Evolutionary conservation across 2,888 invertebrate species (phyloP), one percentile per base, ranked within the genome.

Genomic region (Orchesellides sinensis): DNA sequence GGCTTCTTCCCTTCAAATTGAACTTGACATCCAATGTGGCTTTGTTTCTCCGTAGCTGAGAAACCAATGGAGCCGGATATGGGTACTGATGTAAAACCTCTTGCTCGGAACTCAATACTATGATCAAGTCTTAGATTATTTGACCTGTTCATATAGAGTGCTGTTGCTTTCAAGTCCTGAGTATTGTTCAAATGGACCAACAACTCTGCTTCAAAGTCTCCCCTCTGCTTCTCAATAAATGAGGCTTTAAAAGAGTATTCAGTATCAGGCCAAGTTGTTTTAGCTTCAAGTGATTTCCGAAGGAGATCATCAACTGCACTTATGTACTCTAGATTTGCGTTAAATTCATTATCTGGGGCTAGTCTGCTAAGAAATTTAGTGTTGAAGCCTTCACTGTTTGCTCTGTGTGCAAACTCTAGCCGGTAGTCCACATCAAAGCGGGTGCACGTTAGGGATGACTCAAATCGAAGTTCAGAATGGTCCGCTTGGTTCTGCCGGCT

Each of bases 381-480:
- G 2, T 40, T 74, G 35, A 87, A 75, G 8, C 83, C 83, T n/a
- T 80, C 72, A 0, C 75, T 74, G 12, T 66, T 83, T 2, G 61
- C 32, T n/a, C 74, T 27, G 27, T 87, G 84, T 8, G 74, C 35
- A 21, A 86, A 84, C 69, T 85, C 85, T 1, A 87, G 66, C 10
- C 79, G 70, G 73, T 89, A 89, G 83, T 89, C 89, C 4, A 89
- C 61, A 17, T 85, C 79, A 27, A 88, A 86, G 21, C 84, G 75
- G 5, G 87, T 86, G 52, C 87, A 88, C 0, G 69, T 29, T 6
- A 89, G 68, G 4, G 86, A 87, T 1, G 86, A 47, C 45, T 87
- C 81, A 3, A 89, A 21, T 12, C 85, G 83, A 19, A 89, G 72
- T 45, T 89, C 88, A 3, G 83, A 83, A 17, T 85, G 84, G n/a